Base-by-base conservation (phyloP, 35 echinoderm and acorn worm species). In the Stichopus chloronotus region DNA sequence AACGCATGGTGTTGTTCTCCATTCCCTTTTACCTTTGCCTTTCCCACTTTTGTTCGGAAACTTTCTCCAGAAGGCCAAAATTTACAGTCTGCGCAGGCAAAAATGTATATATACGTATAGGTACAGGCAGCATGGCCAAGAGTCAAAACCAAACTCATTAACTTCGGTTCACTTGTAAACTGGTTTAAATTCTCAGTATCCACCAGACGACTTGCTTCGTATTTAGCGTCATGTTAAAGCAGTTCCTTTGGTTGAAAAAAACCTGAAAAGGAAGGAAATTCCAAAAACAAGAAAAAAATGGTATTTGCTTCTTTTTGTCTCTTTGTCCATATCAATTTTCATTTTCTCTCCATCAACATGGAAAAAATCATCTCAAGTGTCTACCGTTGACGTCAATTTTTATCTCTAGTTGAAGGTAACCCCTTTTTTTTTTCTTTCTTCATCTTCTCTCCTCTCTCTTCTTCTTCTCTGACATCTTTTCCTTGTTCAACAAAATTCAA, bases 361-460 rank as follows among this genome's bases (percentile, higher is more conserved):
- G 82, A 84, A 53, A 55, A 85, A 58, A 85, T 58, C 82, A 83
- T 83, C 80, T 58, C 55, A 58, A 85, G 82, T 85, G 14, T 58
- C 43, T 23, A 21, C 55, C 14, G 56, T 59, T 55, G 82, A 56
- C 57, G 82, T 85, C 82, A 85, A 85, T 85, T 85, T 23, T 85
- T 85, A 85, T 85, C 82, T 58, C 56, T 85, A 85, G 82, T 22
- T 85, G 58, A 85, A 85, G 82, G 82, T 85, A 85, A 85, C 56
- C 69, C 17, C 22, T 85, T 21, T 84, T 85, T 58, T 55, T n/a
- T 61, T 10, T 74, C 69, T 74, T 43, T 74, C 69, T 74, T 16
- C 19, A 21, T 19, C 22, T 74, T 61, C 8, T 61, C 59, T 61
- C 14, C 59, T 5, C 22, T 74, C 30, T 74, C 69, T 74, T 16